These are phyloP conservation scores for Orchestia grillus DNA, from an alignment of 1,140 invertebrate genomes.

Conservation along the genomic window DNA sequence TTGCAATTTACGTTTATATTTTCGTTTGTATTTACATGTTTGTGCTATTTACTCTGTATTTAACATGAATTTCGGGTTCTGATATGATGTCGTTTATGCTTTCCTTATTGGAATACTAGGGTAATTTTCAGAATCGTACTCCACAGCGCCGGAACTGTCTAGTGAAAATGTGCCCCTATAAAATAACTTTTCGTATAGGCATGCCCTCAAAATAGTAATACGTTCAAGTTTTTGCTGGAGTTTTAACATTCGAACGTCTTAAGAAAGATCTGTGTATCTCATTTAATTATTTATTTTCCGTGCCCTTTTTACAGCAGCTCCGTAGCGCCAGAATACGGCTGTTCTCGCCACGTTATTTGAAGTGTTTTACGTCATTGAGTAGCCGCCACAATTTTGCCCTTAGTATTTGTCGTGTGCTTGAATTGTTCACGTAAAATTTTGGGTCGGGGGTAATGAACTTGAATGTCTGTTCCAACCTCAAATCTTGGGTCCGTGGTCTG, in stretches of 20 bases:
- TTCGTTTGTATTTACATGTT: background rate
- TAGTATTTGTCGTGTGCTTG: background rate
- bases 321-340: background rate
- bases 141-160: background rate
- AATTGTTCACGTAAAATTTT: background rate
- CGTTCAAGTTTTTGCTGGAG: background rate
- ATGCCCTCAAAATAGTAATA: background rate
- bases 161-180: background rate
- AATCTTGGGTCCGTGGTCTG: background rate
- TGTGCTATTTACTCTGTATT: background rate
- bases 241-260: background rate
- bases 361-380: background rate
- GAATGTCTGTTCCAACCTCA: background rate
- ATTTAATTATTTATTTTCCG: background rate
- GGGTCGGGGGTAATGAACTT: background rate
- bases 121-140: background rate
- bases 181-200: background rate
- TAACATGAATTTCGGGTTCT: background rate
- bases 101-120: background rate
- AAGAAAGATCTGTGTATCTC: background rate
- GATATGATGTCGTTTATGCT: background rate
- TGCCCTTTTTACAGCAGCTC: background rate
- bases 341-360: background rate
- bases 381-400: background rate
- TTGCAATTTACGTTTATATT: background rate